Base-by-base conservation (phyloP, 2,113 vertebrate genomes). In the Corynorhinus townsendii region DNA sequence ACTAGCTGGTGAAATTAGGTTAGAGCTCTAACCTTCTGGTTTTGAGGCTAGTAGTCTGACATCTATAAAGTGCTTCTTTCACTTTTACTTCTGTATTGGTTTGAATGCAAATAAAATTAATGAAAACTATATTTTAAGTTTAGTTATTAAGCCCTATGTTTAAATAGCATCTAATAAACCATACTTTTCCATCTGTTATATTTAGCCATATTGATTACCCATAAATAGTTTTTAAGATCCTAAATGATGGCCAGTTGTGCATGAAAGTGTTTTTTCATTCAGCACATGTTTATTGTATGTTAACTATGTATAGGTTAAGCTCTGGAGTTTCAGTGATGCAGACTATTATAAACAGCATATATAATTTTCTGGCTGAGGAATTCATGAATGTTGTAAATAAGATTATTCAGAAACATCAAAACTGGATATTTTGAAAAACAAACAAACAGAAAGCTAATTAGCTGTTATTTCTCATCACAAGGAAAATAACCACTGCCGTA, bases 371-470 rank as follows among this genome's bases (percentile, higher is more conserved):
- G 68, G 20, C 49, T 81, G 28, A 72, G 52, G 38, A 68, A 71
- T 52, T 89, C 35, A 86, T 82, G 35, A 80, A 19, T 92, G 12
- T 82, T 95, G 0, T 77, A 86, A 94, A 89, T 85, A 86, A 79
- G 22, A 72, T 85, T 91, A 91, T 56, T 89, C 24, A 79, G 54
- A 94, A 95, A 90, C 9, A 75, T 92, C 26, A 86, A 86, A 95
- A 56, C 40, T 33, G 28, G 1, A 38, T 97, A 90, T 80, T 95
- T 26, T 80, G 66, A 7, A 59, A 62, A 38, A 62, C 59, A 62
- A 59, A 59, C 59, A 62, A 28, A 72, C 59, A 87, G n/a, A 91
- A 79, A 9, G 40, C 59, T 95, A 89, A 93, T 14, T 72, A 82
- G 68, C 52, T 89, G 12, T 83, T 95, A 86, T 91, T 95, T 94